Percentiles rank a stretch among this genome's conserved stretches.
Conservation (phyloP, 2,888 invertebrate genomes). For the Hypena proboscidalis region DNA sequence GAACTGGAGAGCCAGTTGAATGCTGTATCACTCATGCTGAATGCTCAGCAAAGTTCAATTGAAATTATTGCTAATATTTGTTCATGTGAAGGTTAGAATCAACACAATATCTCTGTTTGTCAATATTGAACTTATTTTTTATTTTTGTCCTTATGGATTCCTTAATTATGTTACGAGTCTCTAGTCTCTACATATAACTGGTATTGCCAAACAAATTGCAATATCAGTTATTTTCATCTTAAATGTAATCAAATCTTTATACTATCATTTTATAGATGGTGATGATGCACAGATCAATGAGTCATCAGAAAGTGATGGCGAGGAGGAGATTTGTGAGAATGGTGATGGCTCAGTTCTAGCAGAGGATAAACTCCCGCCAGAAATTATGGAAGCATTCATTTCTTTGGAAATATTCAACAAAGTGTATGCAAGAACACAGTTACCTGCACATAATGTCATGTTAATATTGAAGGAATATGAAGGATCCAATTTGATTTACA, state of each 20-base stretch:
- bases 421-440: constrained; percentile 81
- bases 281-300: constrained; percentile 62
- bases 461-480: constrained; percentile 82
- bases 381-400: constrained; percentile 86
- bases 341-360: constrained; percentile 66
- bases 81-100: constrained; percentile 86
- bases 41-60: constrained; percentile 88
- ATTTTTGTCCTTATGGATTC: too few relatives aligned
- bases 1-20: constrained; percentile 77
- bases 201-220: too few relatives aligned
- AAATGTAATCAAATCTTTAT: not conserved
- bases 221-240: too few relatives aligned
- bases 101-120: too few relatives aligned
- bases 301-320: constrained; percentile 71
- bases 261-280: constrained; percentile 50
- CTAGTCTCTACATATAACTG: too few relatives aligned
- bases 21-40: constrained; percentile 83
- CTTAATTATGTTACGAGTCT: too few relatives aligned
- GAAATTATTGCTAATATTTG: constrained; percentile 90
- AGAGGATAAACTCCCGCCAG: constrained; percentile 82
- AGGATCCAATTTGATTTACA: constrained; percentile 74
- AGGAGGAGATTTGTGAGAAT: constrained; percentile 75
- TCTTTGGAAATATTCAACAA: constrained; percentile 86
- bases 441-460: constrained; percentile 83
- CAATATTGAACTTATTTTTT: too few relatives aligned